These are phyloP conservation scores for Sebastes dallii DNA, from an alignment of 2,797 vertebrate genomes.

Conservation along the genomic window DNA sequence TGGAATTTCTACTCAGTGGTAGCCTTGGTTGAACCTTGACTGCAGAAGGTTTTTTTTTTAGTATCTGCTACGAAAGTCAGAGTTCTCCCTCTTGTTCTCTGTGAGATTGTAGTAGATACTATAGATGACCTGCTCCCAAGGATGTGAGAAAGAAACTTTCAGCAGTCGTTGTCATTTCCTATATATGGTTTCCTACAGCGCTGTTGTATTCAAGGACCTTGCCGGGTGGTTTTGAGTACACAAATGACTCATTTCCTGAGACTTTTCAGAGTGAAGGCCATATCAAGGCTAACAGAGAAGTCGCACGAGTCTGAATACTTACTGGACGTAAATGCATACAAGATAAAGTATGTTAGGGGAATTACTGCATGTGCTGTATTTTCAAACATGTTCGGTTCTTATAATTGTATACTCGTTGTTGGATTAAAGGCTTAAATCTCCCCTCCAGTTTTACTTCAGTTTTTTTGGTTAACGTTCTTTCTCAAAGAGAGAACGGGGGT, in stretches of 20 bases:
- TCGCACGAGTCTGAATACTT: background rate
- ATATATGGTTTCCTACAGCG: background rate
- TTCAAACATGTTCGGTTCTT: background rate
- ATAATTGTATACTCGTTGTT: background rate
- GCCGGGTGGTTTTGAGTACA: slow-evolving; percentile 23
- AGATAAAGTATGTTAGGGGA: background rate
- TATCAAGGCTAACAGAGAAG: background rate
- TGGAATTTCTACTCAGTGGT: background rate
- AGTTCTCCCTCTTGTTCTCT: background rate
- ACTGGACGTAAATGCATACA: background rate
- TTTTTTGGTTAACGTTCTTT: too few species aligned
- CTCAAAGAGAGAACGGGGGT: too few species aligned
- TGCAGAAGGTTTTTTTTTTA: background rate
- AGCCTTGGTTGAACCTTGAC: slow-evolving; percentile 21
- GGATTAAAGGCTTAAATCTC: background rate
- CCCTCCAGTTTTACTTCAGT: too few species aligned
- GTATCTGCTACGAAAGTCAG: background rate
- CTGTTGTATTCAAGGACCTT: background rate
- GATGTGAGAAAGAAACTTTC: slow-evolving; percentile 14
- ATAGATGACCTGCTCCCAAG: background rate
- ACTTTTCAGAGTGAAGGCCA: slow-evolving; percentile 5
- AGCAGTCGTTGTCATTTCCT: slow-evolving; percentile 9
- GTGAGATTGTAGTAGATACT: background rate
- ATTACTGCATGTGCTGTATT: background rate
- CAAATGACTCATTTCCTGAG: slow-evolving; percentile 43